A percentile compares a stretch with the other conserved stretches of the same genome.
Evolutionary conservation across 2,797 vertebrate species (phyloP).

Genomic region (Cheirogaleus major): DNA sequence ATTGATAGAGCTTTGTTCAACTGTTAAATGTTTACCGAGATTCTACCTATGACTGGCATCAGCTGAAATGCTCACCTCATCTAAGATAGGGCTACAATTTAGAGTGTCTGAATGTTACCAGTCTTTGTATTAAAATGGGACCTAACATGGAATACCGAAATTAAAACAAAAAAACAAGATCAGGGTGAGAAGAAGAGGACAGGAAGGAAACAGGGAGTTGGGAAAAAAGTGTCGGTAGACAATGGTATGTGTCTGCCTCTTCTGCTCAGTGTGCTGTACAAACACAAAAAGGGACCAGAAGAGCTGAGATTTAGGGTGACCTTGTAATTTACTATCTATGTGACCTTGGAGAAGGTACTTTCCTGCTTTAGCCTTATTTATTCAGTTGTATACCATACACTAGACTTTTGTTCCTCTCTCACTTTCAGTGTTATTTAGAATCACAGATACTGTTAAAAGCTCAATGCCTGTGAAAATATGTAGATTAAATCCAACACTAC

Average conservation of each 20-base stretch:
- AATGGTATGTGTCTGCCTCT: accelerated
- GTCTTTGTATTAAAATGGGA: neutral
- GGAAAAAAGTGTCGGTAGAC: neutral
- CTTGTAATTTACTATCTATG: neutral
- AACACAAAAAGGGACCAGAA: neutral
- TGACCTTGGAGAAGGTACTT: neutral
- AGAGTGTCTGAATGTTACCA: neutral
- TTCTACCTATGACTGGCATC: neutral
- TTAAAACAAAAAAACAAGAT: neutral
- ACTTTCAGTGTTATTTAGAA: neutral
- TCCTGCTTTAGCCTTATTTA: neutral
- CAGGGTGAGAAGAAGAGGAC: neutral
- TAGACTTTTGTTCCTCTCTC: neutral
- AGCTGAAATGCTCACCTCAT: neutral
- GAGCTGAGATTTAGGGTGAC: neutral
- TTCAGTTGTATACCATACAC: neutral
- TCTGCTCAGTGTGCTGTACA: neutral
- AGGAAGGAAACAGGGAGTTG: neutral
- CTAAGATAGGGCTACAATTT: neutral
- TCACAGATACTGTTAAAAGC: neutral
- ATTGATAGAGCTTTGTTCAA: neutral
- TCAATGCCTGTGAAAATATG: neutral
- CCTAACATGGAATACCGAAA: neutral
- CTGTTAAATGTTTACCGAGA: neutral
- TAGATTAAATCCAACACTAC: neutral